Base-by-base conservation (phyloP, 2,888 invertebrate species). In the Panorpa germanica region DNA sequence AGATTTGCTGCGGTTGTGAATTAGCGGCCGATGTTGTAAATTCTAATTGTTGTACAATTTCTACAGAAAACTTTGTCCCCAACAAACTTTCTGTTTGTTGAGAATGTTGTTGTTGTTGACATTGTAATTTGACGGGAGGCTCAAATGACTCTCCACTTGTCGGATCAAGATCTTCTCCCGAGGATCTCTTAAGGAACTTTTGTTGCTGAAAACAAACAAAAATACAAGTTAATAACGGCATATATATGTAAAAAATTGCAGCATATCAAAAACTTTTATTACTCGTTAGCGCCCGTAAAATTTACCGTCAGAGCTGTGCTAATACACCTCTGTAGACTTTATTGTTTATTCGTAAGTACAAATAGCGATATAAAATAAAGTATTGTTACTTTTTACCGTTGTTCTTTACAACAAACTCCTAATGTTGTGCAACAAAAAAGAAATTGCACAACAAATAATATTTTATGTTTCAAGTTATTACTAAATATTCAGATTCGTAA, bases 31-130 rank as follows among this genome's bases (percentile, higher is more conserved):
- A 81, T 23, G 82, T 82, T 37, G 83, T 83, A 50, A 86, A 86
- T 52, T 88, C 83, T 31, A 83, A 58, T 51, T 83, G 86, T 51
- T 88, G 88, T 13, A 88, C 86, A 43, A 88, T 88, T 57, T 88
- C 85, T 36, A 88, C 85, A 4, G 83, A 83, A 57, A 88, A 85
- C 52, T 85, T 85, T 37, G 71, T 70, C n/a, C n/a, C n/a, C n/a
- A n/a, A n/a, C 47, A 57, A 49, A 46, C 54, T 52, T 42, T 56
- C 56, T 15, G 53, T 50, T 23, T 30, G 28, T 13, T 30, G 28
- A 25, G 37, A 32, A 29, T 37, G 33, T 25, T 37, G 29, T 34
- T 38, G 30, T 37, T 40, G 35, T 17, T 33, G 35, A 39, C 65
- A 63, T 48, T 70, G 70, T 42, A 71, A 55, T 53, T 81, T 82